Evolutionary conservation across 2,113 vertebrate genomes (phyloP).

Genomic region (Panthera leo): DNA sequence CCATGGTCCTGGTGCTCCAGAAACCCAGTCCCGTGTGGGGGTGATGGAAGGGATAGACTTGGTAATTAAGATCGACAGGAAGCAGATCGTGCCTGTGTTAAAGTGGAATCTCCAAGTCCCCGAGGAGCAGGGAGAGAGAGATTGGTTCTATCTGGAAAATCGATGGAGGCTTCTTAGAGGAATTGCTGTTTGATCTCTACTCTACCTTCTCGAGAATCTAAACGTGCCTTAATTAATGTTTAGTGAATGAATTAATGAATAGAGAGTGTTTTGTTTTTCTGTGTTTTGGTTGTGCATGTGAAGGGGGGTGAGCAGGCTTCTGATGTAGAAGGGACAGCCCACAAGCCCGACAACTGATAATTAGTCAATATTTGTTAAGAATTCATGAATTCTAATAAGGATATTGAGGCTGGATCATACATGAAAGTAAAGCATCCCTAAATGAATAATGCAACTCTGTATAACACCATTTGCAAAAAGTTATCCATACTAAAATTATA

Average conservation of each 20-base stretch:
- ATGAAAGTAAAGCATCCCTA: neutral
- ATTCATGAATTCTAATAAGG: neutral
- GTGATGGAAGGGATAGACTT: rapidly evolving
- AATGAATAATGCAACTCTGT: neutral
- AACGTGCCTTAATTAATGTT: neutral
- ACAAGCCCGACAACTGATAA: neutral
- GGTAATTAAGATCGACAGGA: neutral
- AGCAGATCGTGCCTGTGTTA: neutral
- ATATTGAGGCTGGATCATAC: neutral
- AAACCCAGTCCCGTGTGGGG: rapidly evolving
- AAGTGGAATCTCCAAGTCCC: neutral
- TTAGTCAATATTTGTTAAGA: neutral
- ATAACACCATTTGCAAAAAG: neutral
- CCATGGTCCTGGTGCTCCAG: rapidly evolving
- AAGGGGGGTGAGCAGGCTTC: neutral
- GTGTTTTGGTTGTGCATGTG: rapidly evolving
- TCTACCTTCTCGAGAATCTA: neutral
- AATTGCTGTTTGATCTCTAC: neutral
- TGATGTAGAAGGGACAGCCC: neutral
- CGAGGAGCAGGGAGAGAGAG: neutral
- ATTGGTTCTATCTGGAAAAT: neutral
- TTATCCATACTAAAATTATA: neutral
- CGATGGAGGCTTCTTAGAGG: neutral
- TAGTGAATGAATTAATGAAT: neutral
- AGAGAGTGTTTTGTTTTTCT: neutral